Base-by-base conservation (phyloP, 2,797 vertebrate genomes). In the Kryptolebias ocellatus region DNA sequence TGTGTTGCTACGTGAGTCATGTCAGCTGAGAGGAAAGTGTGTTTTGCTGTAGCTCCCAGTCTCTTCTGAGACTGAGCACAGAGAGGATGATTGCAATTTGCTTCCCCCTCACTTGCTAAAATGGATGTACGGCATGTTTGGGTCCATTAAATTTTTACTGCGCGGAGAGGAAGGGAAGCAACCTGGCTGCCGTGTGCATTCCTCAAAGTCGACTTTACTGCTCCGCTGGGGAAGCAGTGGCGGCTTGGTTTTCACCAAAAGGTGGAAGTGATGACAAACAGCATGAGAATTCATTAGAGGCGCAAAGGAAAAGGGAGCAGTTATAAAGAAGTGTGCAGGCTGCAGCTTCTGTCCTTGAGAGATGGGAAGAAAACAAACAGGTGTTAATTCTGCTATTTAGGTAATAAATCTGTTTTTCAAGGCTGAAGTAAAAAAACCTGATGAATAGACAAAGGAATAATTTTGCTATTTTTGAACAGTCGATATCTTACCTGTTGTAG, bases 81-180 rank as follows among this genome's bases (percentile, higher is more conserved):
- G 63, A 64, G 64, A 67, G 65, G 69, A 27, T 54, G 80, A 83
- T 65, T 74, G 53, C 75, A 83, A 81, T 83, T 82, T 72, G 72
- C 74, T 67, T 37, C 64, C 83, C 70, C 64, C 81, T 74, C 70
- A 49, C 67, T 59, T 50, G 78, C 78, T 71, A 67, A 63, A 80
- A 72, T 60, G 83, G 77, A 86, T 69, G 78, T 81, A 80, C 72
- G 83, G 64, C 60, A 24, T 80, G 71, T 86, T 83, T 77, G 74
- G 74, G 72, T 80, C 81, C 77, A 86, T 88, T 82, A 81, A 72
- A 84, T 76, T 76, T 82, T 86, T 80, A 85, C 80, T 55, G 84
- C 56, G 62, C 67, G 14, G 55, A 69, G 70, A 64, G 65, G 60
- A 53, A 75, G 66, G 64, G 18, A 55, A 67, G 79, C 74, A 79